These are phyloP conservation scores for Gymnogyps californianus DNA, from an alignment of 2,113 vertebrate genomes.

Conservation along the genomic window DNA sequence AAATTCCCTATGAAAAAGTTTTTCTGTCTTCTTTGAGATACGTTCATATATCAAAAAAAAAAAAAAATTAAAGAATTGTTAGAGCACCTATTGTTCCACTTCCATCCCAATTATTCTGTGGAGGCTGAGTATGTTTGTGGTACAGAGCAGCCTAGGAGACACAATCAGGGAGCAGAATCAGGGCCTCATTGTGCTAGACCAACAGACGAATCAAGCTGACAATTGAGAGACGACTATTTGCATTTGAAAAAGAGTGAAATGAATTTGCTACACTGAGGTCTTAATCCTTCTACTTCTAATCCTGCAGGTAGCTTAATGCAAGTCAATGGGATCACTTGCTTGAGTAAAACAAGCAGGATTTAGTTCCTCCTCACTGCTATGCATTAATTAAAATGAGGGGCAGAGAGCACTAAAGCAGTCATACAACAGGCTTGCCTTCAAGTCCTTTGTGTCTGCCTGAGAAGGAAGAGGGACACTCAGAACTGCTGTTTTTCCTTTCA, in stretches of 20 bases:
- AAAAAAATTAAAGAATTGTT: not conserved
- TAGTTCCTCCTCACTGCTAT: not conserved
- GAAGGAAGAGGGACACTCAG: not conserved
- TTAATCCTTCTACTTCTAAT: conserved; percentile 15
- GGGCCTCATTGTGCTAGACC: not conserved
- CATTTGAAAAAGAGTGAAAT: conserved; percentile 43
- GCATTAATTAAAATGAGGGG: not conserved
- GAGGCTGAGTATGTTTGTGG: not conserved
- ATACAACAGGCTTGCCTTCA: not conserved
- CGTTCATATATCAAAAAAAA: not conserved
- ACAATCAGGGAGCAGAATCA: not conserved
- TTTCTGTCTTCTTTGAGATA: not conserved
- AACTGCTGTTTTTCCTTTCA: not conserved
- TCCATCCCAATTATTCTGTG: not conserved
- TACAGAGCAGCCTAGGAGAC: not conserved
- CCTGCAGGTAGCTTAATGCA: conserved; percentile 30
- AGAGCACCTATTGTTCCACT: not conserved
- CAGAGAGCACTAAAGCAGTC: not conserved
- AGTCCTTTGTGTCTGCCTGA: not conserved
- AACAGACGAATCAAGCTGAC: not conserved
- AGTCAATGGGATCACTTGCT: not conserved
- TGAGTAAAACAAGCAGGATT: conserved; percentile 28
- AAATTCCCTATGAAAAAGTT: not conserved
- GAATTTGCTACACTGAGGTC: not conserved
- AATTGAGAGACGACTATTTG: not conserved